Percentiles rank a stretch among this genome's conserved stretches.
These are phyloP conservation scores for Globodera rostochiensis DNA, from an alignment of 1,140 invertebrate genomes.

Conservation along the genomic window DNA sequence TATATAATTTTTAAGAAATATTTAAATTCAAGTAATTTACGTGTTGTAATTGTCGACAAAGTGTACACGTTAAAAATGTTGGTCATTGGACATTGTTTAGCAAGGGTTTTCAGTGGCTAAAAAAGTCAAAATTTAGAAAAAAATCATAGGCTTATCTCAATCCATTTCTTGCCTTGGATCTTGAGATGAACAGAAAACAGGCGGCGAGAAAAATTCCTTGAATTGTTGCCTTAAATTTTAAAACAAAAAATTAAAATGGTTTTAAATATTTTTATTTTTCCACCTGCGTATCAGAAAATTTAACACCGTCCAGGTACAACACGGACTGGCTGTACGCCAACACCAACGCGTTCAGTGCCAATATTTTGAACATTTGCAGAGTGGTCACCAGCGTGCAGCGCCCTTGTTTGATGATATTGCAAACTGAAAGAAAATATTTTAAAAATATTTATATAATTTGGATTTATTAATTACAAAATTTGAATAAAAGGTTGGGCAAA, in stretches of 20 bases:
- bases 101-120: conserved; percentile 87
- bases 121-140: conserved; percentile 25
- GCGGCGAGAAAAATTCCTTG: conserved; percentile 83
- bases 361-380: conserved; percentile 99
- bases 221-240: conserved; percentile 12
- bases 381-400: conserved; percentile 97
- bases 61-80: conserved; percentile 99
- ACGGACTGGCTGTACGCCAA: conserved; percentile 98
- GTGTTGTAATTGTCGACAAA: conserved; percentile 86
- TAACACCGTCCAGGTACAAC: conserved; percentile 94
- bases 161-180: conserved; percentile 78
- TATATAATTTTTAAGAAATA: neutral
- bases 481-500: too few relatives aligned
- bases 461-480: too few relatives aligned
- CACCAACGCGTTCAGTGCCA: conserved; percentile 96
- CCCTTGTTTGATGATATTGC: conserved; percentile 98
- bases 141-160: neutral
- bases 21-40: neutral
- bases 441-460: neutral
- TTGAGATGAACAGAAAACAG: conserved; percentile 96
- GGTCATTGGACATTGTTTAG: conserved; percentile 88
- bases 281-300: conserved; percentile 94
- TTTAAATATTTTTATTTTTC: conserved; percentile 68
- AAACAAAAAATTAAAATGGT: conserved; percentile 37
- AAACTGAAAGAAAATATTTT: conserved; percentile 82